Conservation (phyloP, 2,797 vertebrate species). For the Bothrops alternatus region DNA sequence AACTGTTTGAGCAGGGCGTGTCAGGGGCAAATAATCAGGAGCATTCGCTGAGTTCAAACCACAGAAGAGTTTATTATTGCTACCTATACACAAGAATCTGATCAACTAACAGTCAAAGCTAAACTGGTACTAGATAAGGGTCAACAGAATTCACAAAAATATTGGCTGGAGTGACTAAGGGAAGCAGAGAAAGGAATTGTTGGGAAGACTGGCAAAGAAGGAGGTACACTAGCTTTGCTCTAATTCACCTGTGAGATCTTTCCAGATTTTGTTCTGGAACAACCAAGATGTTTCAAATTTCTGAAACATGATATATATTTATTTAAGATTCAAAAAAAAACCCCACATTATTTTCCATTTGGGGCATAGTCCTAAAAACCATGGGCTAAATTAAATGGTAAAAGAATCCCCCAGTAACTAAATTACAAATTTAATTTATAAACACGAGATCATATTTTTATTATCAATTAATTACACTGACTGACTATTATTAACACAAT, state of each 20-base stretch:
- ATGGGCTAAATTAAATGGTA: constrained; percentile 24
- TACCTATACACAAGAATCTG: not conserved
- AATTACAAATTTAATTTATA: constrained; percentile 16
- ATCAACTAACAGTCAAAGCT: not conserved
- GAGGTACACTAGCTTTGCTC: not conserved
- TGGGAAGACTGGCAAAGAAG: not conserved
- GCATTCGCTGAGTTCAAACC: not conserved
- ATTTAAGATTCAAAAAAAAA: not conserved
- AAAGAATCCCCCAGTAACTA: constrained; percentile 32
- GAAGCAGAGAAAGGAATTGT: not conserved
- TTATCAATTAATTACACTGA: not conserved
- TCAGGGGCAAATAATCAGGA: not conserved
- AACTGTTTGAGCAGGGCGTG: not conserved
- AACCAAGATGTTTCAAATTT: not conserved
- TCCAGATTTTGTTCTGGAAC: not conserved
- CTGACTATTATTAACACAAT: not conserved
- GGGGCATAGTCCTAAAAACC: constrained; percentile 3
- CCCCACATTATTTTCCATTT: not conserved
- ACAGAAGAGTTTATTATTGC: not conserved
- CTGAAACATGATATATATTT: not conserved
- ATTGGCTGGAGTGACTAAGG: not conserved
- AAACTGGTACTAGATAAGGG: not conserved
- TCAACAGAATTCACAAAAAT: not conserved
- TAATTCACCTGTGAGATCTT: not conserved
- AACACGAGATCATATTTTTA: constrained; percentile 8